A percentile compares a stretch with the other conserved stretches of the same genome.
Evolutionary conservation across 1,140 invertebrate species (phyloP).

Genomic region (Ptiloglossa arizonensis): DNA sequence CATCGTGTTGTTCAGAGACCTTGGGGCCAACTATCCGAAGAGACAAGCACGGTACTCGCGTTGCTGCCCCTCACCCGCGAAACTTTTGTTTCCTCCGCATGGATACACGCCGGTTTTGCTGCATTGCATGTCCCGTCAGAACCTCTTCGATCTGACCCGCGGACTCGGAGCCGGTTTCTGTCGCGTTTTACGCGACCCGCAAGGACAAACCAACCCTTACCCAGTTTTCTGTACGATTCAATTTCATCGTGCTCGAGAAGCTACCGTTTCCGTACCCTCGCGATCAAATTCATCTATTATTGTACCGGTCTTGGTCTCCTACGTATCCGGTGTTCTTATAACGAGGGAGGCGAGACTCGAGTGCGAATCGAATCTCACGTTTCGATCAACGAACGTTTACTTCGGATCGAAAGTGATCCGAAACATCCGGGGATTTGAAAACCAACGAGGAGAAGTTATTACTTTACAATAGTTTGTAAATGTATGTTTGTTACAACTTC

Average conservation of each 20-base stretch:
- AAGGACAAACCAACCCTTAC: conserved; percentile 20
- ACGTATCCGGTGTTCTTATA: no score
- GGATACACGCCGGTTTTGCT: conserved; percentile 62
- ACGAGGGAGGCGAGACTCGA: no score
- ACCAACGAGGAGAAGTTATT: no score
- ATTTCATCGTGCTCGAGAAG: background rate
- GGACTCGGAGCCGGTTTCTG: conserved; percentile 19
- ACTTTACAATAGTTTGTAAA: no score
- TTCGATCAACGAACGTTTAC: no score
- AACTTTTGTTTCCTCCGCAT: conserved; percentile 39
- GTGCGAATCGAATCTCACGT: no score
- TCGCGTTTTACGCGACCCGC: conserved; percentile 14
- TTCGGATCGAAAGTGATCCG: no score
- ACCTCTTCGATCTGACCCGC: conserved; percentile 69
- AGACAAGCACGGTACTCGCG: conserved; percentile 6
- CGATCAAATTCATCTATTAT: background rate
- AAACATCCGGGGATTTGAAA: no score
- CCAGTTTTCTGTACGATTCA: background rate
- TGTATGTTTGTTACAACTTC: no score
- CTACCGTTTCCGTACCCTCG: background rate
- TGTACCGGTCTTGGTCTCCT: no score
- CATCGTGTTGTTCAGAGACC: conserved; percentile 7
- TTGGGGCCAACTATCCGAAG: background rate
- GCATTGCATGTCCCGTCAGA: conserved; percentile 75
- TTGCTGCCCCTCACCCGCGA: no score